phyloP scores from a whole-genome alignment of 92 coral and sea anemone genomes.

The Phenganax stokvisi region DNA sequence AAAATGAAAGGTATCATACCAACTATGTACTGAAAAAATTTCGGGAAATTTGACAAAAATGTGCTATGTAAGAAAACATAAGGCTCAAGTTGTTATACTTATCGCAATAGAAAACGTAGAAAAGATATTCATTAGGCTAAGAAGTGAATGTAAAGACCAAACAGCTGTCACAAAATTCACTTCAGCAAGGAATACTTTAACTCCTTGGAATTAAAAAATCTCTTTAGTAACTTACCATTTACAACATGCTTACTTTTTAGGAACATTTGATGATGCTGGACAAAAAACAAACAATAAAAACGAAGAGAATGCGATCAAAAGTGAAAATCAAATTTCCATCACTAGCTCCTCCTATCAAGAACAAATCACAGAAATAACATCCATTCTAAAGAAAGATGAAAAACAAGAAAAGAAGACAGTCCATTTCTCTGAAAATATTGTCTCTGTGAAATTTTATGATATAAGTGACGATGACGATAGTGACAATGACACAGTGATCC shows the following conservation, averaged over 20 bases:
- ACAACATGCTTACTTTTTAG: too few relatives aligned
- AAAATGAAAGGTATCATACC: not conserved
- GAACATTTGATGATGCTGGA: too few relatives aligned
- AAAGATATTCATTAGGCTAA: conserved; percentile 2
- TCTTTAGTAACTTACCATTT: too few relatives aligned
- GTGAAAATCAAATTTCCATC: not conserved
- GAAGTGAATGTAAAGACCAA: conserved; percentile 3
- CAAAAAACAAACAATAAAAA: not conserved
- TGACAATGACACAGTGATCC: conserved; percentile 27
- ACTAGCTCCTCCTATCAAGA: not conserved
- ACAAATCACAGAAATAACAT: not conserved
- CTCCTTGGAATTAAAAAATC: too few relatives aligned
- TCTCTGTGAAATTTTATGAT: conserved; percentile 32
- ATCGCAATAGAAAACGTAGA: not conserved
- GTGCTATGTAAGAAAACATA: not conserved
- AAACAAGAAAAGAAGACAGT: conserved; percentile 2
- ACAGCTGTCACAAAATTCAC: not conserved
- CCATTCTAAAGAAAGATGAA: conserved; percentile 7
- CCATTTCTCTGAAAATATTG: conserved; percentile 27
- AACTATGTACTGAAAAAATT: too few relatives aligned
- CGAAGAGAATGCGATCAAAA: not conserved
- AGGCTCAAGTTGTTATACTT: not conserved
- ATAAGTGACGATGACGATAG: conserved; percentile 29
- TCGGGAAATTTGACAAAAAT: too few relatives aligned
- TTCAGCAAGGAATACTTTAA: too few relatives aligned